Evolutionary conservation across 2,888 invertebrate genomes (phyloP).

Genomic region (Volucella inanis): DNA sequence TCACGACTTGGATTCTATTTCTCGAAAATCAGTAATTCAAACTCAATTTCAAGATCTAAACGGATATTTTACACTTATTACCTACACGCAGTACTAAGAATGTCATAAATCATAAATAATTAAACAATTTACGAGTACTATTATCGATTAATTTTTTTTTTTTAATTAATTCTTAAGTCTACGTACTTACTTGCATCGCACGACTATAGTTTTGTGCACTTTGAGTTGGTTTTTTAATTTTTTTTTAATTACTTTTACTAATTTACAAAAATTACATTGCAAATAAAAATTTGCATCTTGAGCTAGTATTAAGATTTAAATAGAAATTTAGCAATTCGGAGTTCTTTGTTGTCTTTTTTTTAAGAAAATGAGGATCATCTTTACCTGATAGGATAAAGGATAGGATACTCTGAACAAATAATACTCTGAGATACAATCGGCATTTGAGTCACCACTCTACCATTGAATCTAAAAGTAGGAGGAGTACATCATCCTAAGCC

Average conservation of each 20-base stretch:
- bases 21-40: neutral
- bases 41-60: neutral
- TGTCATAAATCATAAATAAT: constrained; percentile 34
- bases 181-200: constrained; percentile 22
- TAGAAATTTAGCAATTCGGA: constrained; percentile 9
- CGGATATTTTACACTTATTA: constrained; percentile 10
- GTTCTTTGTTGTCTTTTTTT: constrained; percentile 5
- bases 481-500: too few species aligned
- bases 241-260: constrained; percentile 9
- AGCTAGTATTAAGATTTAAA: constrained; percentile 28
- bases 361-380: neutral
- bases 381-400: too few species aligned
- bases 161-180: constrained; percentile 27
- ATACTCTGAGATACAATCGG: too few species aligned
- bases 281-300: constrained; percentile 57
- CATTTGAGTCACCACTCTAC: too few species aligned
- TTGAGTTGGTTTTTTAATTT: constrained; percentile 32
- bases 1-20: neutral
- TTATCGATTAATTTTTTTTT: constrained; percentile 42
- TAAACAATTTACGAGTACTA: constrained; percentile 26
- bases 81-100: constrained; percentile 43
- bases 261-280: constrained; percentile 70
- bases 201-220: constrained; percentile 43
- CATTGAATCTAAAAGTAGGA: too few species aligned
- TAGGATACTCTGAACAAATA: too few species aligned